A percentile compares a stretch with the other conserved stretches of the same genome.
Evolutionary conservation across 1,140 invertebrate species (phyloP).

Genomic region (Meloidogyne floridensis): DNA sequence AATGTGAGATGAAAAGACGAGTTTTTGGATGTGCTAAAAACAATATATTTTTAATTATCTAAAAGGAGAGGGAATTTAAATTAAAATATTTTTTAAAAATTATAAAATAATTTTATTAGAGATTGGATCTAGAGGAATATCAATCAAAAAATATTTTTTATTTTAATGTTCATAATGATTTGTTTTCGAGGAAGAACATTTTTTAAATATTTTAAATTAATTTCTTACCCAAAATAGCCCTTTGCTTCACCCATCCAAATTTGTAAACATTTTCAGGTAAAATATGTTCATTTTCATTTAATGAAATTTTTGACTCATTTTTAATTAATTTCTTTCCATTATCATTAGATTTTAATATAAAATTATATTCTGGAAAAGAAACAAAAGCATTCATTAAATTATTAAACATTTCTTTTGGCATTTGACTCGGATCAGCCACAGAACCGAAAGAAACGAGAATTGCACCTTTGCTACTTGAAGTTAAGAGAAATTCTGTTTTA

Average conservation of each 20-base stretch:
- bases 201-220: not conserved
- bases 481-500: conserved; percentile 6
- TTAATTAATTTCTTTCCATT: conserved; percentile 24
- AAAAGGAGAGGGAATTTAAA: not conserved
- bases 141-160: no score
- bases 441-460: conserved; percentile 51
- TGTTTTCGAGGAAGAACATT: no score
- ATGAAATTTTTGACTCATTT: conserved; percentile 1
- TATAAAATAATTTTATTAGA: no score
- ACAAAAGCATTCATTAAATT: conserved; percentile 44
- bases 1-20: conserved; percentile 56
- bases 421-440: conserved; percentile 43
- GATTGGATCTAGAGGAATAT: no score
- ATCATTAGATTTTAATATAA: conserved; percentile 43
- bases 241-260: conserved; percentile 36
- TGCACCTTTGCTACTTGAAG: not conserved
- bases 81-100: not conserved
- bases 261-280: conserved; percentile 36
- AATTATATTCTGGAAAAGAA: conserved; percentile 41
- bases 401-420: conserved; percentile 43
- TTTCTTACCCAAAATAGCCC: conserved; percentile 35
- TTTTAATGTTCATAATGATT: no score
- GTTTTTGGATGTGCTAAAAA: conserved; percentile 38
- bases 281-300: not conserved
- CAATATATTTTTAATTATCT: not conserved